Evolutionary conservation across 2,113 vertebrate species (phyloP).

Genomic region (Etheostoma spectabile): DNA sequence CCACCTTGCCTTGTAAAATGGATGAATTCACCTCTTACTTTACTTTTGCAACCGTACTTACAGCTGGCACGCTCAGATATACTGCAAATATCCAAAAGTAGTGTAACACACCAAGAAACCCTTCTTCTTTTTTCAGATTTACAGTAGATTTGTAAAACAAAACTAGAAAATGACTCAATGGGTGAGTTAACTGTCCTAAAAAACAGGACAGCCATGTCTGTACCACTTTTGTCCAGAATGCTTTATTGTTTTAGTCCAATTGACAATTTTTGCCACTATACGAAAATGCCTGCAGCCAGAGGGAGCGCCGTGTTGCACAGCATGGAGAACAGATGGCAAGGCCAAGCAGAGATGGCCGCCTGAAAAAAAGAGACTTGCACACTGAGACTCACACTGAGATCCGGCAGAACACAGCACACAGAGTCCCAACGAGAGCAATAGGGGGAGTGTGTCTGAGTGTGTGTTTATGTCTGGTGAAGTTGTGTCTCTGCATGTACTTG

Average conservation of each 20-base stretch:
- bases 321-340: slow-evolving; percentile 79
- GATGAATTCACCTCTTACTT: slow-evolving; percentile 29
- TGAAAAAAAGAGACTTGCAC: slow-evolving; percentile 51
- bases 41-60: slow-evolving; percentile 30
- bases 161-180: not conserved
- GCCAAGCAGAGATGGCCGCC: slow-evolving; percentile 56
- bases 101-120: not conserved
- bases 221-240: slow-evolving; percentile 24
- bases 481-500: slow-evolving; percentile 54
- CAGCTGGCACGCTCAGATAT: slow-evolving; percentile 22
- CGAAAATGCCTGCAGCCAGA: slow-evolving; percentile 65
- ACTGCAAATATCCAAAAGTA: slow-evolving; percentile 16
- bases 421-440: slow-evolving; percentile 47
- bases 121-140: not conserved
- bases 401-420: slow-evolving; percentile 55
- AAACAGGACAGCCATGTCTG: not conserved
- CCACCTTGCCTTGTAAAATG: slow-evolving; percentile 47
- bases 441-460: slow-evolving; percentile 36
- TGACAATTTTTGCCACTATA: slow-evolving; percentile 67
- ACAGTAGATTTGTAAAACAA: not conserved
- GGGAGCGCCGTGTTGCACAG: slow-evolving; percentile 71
- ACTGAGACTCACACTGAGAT: slow-evolving; percentile 64
- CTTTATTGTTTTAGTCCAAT: slow-evolving; percentile 36
- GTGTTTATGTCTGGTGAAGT: slow-evolving; percentile 38
- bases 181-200: not conserved